Evolutionary conservation across 2,113 vertebrate genomes (phyloP).

Genomic region (Odocoileus hemionus): DNA sequence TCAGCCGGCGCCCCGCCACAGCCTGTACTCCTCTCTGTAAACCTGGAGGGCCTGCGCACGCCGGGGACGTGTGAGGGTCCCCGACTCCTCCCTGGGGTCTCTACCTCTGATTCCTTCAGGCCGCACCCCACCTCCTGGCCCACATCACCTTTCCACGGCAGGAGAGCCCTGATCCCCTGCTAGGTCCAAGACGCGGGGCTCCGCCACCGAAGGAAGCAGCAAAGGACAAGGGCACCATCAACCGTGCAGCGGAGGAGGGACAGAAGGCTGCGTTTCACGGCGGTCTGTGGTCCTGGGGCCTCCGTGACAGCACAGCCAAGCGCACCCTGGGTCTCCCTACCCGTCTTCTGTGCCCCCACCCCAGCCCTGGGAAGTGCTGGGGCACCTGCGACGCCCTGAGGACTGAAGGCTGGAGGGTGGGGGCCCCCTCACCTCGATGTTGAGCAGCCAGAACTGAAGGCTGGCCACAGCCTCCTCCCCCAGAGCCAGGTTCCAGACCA

Average conservation of each 20-base stretch:
- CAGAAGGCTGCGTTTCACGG: accelerated
- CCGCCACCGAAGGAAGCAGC: background rate
- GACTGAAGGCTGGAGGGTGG: background rate
- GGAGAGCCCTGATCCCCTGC: background rate
- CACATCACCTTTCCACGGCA: background rate
- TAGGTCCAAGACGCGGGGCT: background rate
- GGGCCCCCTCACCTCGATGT: slow-evolving; percentile 90
- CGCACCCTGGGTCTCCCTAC: background rate
- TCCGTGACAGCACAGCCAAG: accelerated
- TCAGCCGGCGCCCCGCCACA: accelerated
- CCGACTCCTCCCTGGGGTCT: background rate
- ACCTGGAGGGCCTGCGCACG: accelerated
- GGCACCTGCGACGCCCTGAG: background rate
- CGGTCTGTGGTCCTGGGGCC: accelerated
- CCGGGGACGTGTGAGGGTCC: background rate
- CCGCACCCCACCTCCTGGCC: accelerated
- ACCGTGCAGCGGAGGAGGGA: accelerated
- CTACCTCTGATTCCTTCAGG: background rate
- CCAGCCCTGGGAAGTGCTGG: background rate
- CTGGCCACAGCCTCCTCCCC: slow-evolving; percentile 95
- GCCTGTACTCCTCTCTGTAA: background rate
- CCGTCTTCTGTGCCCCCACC: accelerated
- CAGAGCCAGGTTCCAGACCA: slow-evolving; percentile 97
- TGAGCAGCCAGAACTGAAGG: slow-evolving; percentile 97
- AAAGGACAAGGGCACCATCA: accelerated